Evolutionary conservation across 2,888 invertebrate species (phyloP), one percentile per base, ranked within the genome.

Genomic region (Eristalis intricaria): DNA sequence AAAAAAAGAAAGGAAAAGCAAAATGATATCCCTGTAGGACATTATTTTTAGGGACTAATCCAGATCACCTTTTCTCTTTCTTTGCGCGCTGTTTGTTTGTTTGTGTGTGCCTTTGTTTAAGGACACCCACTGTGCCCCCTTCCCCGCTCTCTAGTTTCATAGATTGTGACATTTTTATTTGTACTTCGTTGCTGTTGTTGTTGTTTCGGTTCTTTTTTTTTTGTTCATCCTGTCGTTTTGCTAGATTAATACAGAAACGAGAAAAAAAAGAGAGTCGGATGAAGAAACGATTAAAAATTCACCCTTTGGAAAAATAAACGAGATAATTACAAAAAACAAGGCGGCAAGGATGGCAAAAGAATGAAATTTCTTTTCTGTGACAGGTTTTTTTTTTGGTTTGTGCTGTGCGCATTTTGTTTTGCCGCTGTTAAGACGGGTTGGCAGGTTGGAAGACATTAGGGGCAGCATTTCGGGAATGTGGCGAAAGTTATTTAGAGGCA

Each of bases 21-120:
- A 90, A 92, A 90, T 91, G 91, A 92, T 92, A 91, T 91, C 92
- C 91, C 91, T 91, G 92, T 91, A 92, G 92, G 92, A 92, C 91
- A 91, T 91, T 91, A 91, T 92, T 92, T 87, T 91, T 90, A 92
- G 91, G 92, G 91, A 91, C 92, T 91, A 92, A 91, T 91, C 91
- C 91, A 91, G 91, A 92, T 91, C 92, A 91, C 92, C 91, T 92
- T 92, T 92, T 90, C 91, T 91, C 90, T 90, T 76, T 56, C 60
- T 71, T 75, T 65, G 19, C 32, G 22, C 32, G 29, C 29, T 29
- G 29, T 64, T 70, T 70, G 29, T 58, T 23, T 79, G n/a, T n/a
- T 73, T 29, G 70, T 38, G 40, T 50, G 61, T 63, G 77, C 71
- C 43, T 8, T 19, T 19, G 19, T 50, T 50, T 50, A 50, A 65